Percentiles rank a stretch among this genome's conserved stretches.
phyloP scores from a whole-genome alignment of 2,797 vertebrate genomes.

The Acanthopagrus latus region DNA sequence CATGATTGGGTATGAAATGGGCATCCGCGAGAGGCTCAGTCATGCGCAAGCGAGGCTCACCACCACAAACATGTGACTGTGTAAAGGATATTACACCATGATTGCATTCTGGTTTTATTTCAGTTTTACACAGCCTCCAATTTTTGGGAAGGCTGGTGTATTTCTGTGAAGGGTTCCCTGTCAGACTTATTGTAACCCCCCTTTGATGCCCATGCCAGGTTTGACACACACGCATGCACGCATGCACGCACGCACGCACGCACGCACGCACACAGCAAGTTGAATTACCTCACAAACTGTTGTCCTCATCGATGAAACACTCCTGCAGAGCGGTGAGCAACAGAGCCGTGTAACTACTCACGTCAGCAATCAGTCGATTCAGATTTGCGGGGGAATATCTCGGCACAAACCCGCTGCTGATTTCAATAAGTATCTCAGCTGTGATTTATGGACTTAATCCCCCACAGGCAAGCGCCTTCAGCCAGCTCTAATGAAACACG shows the following conservation, averaged over 20 bases:
- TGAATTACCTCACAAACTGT: conserved; percentile 2
- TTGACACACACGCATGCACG: not conserved
- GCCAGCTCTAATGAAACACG: conserved; percentile 78
- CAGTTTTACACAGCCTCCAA: no score
- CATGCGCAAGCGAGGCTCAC: no score
- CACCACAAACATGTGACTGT: no score
- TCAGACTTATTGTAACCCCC: not conserved
- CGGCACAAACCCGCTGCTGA: conserved; percentile 61
- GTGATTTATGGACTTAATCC: conserved; percentile 80
- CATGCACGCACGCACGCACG: not conserved
- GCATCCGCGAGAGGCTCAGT: no score
- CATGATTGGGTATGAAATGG: no score
- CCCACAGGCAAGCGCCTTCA: conserved; percentile 57
- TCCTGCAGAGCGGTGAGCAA: conserved; percentile 28
- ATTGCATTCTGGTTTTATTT: no score
- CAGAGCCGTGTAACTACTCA: conserved; percentile 32
- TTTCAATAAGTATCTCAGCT: conserved; percentile 70
- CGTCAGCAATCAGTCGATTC: conserved; percentile 60
- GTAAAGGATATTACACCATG: no score
- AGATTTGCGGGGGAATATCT: conserved; percentile 60
- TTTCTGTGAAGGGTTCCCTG: not conserved
- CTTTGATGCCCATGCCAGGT: not conserved
- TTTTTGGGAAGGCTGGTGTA: no score
- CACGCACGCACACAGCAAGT: not conserved
- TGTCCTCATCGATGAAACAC: conserved; percentile 24